Conservation (phyloP, 1,140 invertebrate species). For the Rhopalosiphum maidis region DNA sequence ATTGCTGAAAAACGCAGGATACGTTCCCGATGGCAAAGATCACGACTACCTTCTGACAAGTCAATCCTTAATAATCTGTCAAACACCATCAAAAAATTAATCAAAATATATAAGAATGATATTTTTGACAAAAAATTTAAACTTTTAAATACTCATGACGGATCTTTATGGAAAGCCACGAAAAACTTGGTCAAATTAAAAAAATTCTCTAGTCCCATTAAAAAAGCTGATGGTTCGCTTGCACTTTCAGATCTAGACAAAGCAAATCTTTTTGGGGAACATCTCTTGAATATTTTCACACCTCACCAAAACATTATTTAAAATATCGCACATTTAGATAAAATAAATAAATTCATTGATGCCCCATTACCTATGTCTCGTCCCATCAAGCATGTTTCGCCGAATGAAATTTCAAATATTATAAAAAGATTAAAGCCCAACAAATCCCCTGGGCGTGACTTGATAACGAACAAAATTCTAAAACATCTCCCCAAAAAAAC, state of each 20-base stretch:
- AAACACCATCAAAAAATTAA: neutral
- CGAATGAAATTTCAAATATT: too few relatives aligned
- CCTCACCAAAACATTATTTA: neutral
- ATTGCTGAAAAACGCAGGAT: neutral
- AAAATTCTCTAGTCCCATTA: neutral
- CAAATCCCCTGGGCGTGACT: too few relatives aligned
- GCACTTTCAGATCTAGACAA: neutral
- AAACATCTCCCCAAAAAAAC: constrained; percentile 52
- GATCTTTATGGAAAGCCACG: neutral
- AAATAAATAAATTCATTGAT: neutral
- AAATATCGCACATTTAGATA: neutral
- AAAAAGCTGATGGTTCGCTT: constrained; percentile 9
- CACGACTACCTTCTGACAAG: neutral
- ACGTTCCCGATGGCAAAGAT: constrained; percentile 6
- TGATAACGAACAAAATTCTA: too few relatives aligned
- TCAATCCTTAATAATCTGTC: neutral
- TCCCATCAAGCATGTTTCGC: too few relatives aligned
- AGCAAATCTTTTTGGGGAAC: constrained; percentile 2
- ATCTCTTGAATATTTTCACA: neutral
- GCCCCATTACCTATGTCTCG: too few relatives aligned
- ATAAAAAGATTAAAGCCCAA: too few relatives aligned
- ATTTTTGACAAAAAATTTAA: neutral
- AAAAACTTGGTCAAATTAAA: constrained; percentile 13
- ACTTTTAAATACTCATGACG: neutral
- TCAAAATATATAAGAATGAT: neutral